Conservation (phyloP, 1,140 invertebrate genomes). For the Zaprionus lachaisei region DNA sequence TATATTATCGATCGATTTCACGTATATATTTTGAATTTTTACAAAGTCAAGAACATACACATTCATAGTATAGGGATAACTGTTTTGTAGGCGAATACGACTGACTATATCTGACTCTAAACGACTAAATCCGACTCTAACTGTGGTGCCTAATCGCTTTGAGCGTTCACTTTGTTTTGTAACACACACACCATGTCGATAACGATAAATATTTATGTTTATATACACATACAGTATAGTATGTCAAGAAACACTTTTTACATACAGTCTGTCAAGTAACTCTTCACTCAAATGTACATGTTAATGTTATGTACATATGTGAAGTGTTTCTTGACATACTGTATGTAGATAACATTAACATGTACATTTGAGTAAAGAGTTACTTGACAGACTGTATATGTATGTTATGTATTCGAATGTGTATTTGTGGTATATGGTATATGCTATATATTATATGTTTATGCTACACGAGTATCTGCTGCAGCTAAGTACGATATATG, state of each 20-base stretch:
- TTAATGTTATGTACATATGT: too few species aligned
- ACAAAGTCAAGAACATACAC: slow-evolving; percentile 16
- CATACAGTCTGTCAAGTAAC: too few species aligned
- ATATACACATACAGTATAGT: slow-evolving; percentile 17
- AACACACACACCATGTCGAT: background rate
- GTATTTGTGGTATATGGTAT: slow-evolving; percentile 35
- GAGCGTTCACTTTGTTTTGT: slow-evolving; percentile 49
- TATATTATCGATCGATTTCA: background rate
- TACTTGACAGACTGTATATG: slow-evolving; percentile 4
- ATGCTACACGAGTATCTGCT: slow-evolving; percentile 39
- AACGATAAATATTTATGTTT: slow-evolving; percentile 36
- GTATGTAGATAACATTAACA: too few species aligned
- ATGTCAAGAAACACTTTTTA: too few species aligned
- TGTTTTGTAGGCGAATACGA: slow-evolving; percentile 15
- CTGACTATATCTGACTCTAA: background rate
- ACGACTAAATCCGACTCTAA: slow-evolving; percentile 29
- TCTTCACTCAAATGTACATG: too few species aligned
- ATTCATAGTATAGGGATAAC: slow-evolving; percentile 21
- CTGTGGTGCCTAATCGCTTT: slow-evolving; percentile 64
- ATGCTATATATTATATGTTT: slow-evolving; percentile 8
- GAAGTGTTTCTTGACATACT: too few species aligned
- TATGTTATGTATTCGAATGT: slow-evolving; percentile 33
- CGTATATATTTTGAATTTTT: slow-evolving; percentile 10
- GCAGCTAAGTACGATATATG: slow-evolving; percentile 27
- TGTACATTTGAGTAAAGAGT: too few species aligned